Evolutionary conservation across 1,140 invertebrate species (phyloP), one percentile per base, ranked within the genome.

Genomic region (Heliconius hewitsoni): DNA sequence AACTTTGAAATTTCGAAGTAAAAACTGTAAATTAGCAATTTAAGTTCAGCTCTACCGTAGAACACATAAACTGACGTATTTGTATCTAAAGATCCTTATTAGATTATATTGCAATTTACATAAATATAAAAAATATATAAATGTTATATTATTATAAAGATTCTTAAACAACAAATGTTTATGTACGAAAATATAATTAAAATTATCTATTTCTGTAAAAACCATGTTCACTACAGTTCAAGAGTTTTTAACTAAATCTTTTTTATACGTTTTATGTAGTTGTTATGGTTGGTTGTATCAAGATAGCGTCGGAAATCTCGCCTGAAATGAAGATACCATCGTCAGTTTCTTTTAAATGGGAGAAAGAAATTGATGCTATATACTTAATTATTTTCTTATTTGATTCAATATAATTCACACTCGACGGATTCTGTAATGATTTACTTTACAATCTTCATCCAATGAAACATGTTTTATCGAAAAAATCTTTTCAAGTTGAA

Each of bases 351-450:
- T 66, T 30, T 27, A 66, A 66, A 30, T 30, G 23, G 23, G 3
- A 30, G 27, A 66, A 66, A 66, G 60, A 66, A 27, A 27, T 30
- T 27, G 4, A 66, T n/a, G 60, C 27, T 16, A 66, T 66, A 66
- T 66, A 66, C 23, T 30, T 66, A 66, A 66, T 66, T 66, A 30
- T 13, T 66, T 66, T 66, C 60, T 66, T 66, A 66, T 66, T 30
- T 16, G 19, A 60, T 60, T 60, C n/a, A 23, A 9, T 60, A 19
- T 27, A 66, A 13, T 66, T 66, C 60, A 66, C 27, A 27, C 60
- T 30, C 27, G 11, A 66, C 23, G 27, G 27, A 5, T 30, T 66
- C 4, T 30, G 55, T 57, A 66, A 66, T 66, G 27, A 66, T 30
- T 30, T 8, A 16, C 11, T 66, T 66, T 66, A 30, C 27, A 66